Percentiles rank a stretch among this genome's conserved stretches.
Evolutionary conservation across 2,113 vertebrate species (phyloP).

Genomic region (Charina bottae): DNA sequence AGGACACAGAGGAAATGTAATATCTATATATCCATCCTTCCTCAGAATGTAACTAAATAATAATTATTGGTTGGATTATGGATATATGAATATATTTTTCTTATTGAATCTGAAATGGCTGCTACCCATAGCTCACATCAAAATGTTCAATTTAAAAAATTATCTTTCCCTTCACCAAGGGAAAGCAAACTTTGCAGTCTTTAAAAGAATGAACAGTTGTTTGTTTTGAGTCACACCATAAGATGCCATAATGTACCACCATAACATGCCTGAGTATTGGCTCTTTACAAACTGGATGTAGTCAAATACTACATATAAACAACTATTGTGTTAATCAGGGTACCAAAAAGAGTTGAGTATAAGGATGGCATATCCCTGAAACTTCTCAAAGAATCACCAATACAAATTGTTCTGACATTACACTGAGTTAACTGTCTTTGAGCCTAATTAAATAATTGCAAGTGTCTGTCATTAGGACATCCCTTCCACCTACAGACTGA

Average conservation of each 20-base stretch:
- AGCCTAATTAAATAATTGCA: neutral
- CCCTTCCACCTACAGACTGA: neutral
- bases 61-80: neutral
- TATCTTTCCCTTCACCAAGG: neutral
- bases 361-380: neutral
- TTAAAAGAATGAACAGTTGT: neutral
- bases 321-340: neutral
- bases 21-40: neutral
- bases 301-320: neutral
- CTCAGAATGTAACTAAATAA: neutral
- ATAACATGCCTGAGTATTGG: neutral
- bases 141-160: neutral
- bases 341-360: neutral
- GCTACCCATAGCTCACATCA: neutral
- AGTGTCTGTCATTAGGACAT: neutral
- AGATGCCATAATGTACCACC: neutral
- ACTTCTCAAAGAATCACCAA: neutral
- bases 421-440: neutral
- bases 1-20: neutral
- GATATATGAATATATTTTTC: neutral
- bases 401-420: neutral
- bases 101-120: too few species aligned
- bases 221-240: neutral
- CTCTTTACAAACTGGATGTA: neutral
- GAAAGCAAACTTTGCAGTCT: neutral